phyloP scores from a whole-genome alignment of 2,113 vertebrate species.

The Macroglossus sobrinus region DNA sequence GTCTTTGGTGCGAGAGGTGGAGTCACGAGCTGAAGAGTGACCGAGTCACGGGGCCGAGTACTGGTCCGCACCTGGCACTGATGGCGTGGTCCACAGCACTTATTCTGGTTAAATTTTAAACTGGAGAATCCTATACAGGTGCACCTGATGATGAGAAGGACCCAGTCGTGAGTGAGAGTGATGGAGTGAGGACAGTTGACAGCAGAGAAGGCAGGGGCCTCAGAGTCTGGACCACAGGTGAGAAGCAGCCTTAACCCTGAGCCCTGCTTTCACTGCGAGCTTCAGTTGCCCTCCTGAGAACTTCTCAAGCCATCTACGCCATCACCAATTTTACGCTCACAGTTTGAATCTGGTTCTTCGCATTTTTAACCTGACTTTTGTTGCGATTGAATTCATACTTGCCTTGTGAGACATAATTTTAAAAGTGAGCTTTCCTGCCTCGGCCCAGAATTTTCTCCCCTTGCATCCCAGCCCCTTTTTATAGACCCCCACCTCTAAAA shows the following conservation, averaged over 20 bases:
- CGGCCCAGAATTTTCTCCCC: not conserved
- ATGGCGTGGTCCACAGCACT: too few species aligned
- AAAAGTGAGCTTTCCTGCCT: not conserved
- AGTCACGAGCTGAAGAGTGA: not conserved
- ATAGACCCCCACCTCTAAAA: not conserved
- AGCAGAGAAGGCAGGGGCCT: not conserved
- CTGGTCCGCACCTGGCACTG: fast-evolving
- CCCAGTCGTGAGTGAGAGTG: not conserved
- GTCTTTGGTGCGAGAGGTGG: not conserved
- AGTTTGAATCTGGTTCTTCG: not conserved
- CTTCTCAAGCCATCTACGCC: not conserved
- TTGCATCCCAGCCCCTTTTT: not conserved
- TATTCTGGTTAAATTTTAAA: not conserved
- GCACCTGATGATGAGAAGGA: not conserved
- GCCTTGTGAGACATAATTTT: not conserved
- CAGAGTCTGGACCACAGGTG: fast-evolving
- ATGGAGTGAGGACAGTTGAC: not conserved
- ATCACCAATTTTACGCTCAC: not conserved
- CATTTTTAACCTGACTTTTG: not conserved
- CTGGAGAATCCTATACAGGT: too few species aligned
- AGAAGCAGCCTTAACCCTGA: fast-evolving
- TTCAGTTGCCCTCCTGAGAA: not conserved
- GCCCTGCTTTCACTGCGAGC: not conserved
- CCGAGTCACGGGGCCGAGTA: not conserved
- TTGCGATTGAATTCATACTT: not conserved